Percentiles rank a stretch among this genome's conserved stretches.
These are phyloP conservation scores for Cacoxenus indagator DNA, from an alignment of 2,888 invertebrate species.

Conservation along the genomic window DNA sequence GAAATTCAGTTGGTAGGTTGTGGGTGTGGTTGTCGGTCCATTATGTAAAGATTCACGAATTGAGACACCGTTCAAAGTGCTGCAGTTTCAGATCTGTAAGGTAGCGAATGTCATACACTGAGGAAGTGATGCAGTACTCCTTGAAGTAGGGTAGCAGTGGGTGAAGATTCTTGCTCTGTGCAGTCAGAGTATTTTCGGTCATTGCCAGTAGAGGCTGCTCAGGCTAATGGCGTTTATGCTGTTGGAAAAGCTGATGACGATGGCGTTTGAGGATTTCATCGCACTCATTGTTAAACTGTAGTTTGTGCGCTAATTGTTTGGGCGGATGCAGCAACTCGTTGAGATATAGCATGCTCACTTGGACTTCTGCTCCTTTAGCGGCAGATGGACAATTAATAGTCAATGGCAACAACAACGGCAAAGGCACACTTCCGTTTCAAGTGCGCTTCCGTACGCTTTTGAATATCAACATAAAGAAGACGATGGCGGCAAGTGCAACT, in stretches of 20 bases:
- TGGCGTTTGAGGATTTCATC: background rate
- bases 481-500: constrained; percentile 25
- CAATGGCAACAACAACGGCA: no score
- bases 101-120: constrained; percentile 65
- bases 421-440: background rate
- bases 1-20: constrained; percentile 52
- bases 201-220: background rate
- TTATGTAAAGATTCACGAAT: no score
- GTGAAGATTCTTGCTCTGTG: no score
- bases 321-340: constrained; percentile 42
- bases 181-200: background rate
- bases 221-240: background rate
- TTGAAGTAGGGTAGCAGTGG: constrained; percentile 50
- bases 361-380: background rate
- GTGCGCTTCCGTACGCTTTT: constrained; percentile 7
- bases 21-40: no score
- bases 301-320: constrained; percentile 11
- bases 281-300: background rate
- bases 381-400: no score
- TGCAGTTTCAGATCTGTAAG: constrained; percentile 57
- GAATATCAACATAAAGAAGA: constrained; percentile 2
- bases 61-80: constrained; percentile 58
- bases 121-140: constrained; percentile 56
- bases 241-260: background rate
- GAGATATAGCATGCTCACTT: constrained; percentile 44